Percentiles rank a stretch among this genome's conserved stretches.
Evolutionary conservation across 2,888 invertebrate species (phyloP).

Genomic region (Bruchidius siliquastri): DNA sequence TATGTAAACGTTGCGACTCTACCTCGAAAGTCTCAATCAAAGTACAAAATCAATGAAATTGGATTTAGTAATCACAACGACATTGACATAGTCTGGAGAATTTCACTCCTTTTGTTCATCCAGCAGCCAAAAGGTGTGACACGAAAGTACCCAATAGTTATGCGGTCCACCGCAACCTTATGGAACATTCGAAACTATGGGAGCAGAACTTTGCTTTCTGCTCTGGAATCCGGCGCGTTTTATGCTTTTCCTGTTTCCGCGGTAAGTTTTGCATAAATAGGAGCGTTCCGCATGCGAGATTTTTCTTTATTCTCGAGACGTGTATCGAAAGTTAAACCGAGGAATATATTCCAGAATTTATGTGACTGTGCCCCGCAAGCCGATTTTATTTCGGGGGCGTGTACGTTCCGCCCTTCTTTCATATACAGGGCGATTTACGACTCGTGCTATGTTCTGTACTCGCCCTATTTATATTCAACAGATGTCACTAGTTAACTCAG

Average conservation of each 20-base stretch:
- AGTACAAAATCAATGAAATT: too few relatives aligned
- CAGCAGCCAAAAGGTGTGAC: not conserved
- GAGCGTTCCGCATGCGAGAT: slow-evolving; percentile 30
- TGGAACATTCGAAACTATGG: not conserved
- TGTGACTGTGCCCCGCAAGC: not conserved
- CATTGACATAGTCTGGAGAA: not conserved
- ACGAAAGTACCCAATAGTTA: not conserved
- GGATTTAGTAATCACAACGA: too few relatives aligned
- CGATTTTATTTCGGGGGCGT: not conserved
- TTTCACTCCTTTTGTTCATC: not conserved
- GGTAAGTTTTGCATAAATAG: slow-evolving; percentile 33
- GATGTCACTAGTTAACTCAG: too few relatives aligned
- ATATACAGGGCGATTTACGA: not conserved
- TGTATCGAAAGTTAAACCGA: slow-evolving; percentile 31
- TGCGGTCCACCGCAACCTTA: not conserved
- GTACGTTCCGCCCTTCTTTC: not conserved
- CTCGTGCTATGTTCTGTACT: not conserved
- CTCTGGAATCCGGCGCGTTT: slow-evolving; percentile 3
- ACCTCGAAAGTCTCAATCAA: too few relatives aligned
- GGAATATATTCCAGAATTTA: slow-evolving; percentile 18
- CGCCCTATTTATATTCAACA: not conserved
- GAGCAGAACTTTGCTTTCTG: not conserved
- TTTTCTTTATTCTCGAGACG: slow-evolving; percentile 33
- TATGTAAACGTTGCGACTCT: too few relatives aligned
- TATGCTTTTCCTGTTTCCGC: slow-evolving; percentile 17